These are phyloP conservation scores for Argyrosomus regius DNA, from an alignment of 2,797 vertebrate species.

Conservation along the genomic window DNA sequence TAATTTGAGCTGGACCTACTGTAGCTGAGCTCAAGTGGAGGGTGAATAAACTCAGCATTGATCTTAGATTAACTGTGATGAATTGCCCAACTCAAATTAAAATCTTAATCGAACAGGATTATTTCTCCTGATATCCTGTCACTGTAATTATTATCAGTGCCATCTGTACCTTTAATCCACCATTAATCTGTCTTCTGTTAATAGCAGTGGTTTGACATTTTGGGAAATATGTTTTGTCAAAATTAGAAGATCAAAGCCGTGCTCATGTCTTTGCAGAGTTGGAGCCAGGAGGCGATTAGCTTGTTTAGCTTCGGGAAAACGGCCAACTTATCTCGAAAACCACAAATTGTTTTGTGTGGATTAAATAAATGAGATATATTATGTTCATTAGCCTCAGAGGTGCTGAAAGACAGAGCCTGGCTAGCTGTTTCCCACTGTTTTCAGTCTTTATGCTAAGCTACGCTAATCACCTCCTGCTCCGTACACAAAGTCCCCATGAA, in stretches of 20 bases:
- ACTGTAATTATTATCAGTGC: background rate
- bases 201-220: background rate
- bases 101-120: background rate
- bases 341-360: background rate
- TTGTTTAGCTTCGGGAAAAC: background rate
- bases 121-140: background rate
- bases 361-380: background rate
- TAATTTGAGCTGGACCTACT: background rate
- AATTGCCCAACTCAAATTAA: background rate
- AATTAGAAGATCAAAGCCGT: background rate
- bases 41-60: background rate
- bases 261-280: background rate
- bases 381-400: background rate
- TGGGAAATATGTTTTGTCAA: background rate
- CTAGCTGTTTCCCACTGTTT: background rate
- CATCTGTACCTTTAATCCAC: background rate
- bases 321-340: background rate
- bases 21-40: background rate
- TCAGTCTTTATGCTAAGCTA: background rate
- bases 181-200: background rate
- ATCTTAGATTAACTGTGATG: constrained; percentile 11
- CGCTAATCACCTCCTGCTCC: background rate
- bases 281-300: background rate
- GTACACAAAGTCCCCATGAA: too few relatives aligned
- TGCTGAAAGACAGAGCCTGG: background rate